Evolutionary conservation across 2,888 invertebrate species (phyloP).

Genomic region (Lasioglossum calceatum): DNA sequence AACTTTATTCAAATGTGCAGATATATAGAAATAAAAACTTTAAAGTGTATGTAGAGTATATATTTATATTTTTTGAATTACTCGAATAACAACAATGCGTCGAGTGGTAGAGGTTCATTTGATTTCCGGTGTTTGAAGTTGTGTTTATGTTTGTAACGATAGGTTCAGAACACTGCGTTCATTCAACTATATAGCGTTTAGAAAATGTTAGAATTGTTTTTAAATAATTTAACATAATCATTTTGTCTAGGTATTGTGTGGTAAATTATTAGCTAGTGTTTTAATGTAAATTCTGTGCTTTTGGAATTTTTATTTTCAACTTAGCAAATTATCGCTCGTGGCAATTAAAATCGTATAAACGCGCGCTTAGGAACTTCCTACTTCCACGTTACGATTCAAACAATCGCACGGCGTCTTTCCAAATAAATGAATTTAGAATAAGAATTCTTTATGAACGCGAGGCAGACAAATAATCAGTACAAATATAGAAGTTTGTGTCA

Average conservation of each 20-base stretch:
- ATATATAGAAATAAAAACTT: background rate
- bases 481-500: background rate
- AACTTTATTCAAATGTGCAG: background rate
- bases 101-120: background rate
- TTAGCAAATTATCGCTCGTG: background rate
- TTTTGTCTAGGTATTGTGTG: constrained; percentile 14
- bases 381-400: background rate
- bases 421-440: background rate
- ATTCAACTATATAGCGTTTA: no score
- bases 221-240: constrained; percentile 40
- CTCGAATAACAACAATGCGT: background rate
- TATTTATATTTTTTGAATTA: background rate
- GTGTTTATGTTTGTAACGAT: background rate
- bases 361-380: background rate
- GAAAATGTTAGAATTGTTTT: background rate
- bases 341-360: constrained; percentile 21
- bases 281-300: background rate
- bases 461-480: background rate
- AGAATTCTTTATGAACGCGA: background rate
- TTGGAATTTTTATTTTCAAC: constrained; percentile 10
- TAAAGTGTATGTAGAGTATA: background rate
- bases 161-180: background rate
- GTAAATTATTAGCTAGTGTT: background rate
- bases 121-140: constrained; percentile 12
- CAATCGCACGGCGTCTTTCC: background rate